Conservation (phyloP, 2,113 vertebrate species). For the Oriolus oriolus region DNA sequence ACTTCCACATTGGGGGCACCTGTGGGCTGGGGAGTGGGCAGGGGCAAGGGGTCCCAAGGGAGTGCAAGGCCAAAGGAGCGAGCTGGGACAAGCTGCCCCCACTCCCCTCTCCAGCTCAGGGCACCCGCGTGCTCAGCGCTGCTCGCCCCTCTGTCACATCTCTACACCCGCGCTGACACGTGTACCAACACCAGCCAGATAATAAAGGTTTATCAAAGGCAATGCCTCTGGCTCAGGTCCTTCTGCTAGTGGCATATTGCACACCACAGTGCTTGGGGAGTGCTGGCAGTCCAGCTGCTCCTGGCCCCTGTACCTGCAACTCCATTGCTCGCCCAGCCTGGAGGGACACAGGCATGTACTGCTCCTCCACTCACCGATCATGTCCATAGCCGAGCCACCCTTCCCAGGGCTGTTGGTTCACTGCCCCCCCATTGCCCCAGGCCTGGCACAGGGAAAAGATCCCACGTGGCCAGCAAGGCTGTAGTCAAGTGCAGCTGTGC, state of each 20-base stretch:
- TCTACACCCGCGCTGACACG: not conserved
- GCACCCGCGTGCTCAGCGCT: not conserved
- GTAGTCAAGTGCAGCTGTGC: not conserved
- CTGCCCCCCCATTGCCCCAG: fast-evolving
- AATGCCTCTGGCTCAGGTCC: not conserved
- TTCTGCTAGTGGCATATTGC: not conserved
- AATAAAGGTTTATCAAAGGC: constrained; percentile 52
- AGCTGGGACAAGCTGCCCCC: not conserved
- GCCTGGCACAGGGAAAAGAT: not conserved
- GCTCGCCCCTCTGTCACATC: not conserved
- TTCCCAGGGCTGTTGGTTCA: not conserved
- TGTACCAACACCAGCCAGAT: constrained; percentile 40
- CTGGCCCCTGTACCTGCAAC: not conserved
- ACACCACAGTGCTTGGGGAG: fast-evolving
- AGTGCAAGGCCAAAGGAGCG: not conserved
- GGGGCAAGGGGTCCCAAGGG: not conserved
- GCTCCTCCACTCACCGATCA: not conserved
- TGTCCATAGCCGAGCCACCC: not conserved
- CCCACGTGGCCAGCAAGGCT: fast-evolving
- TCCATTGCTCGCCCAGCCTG: fast-evolving
- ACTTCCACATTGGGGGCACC: not conserved
- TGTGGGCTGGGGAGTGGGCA: not conserved
- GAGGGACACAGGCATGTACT: fast-evolving
- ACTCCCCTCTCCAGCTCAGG: not conserved
- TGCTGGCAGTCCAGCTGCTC: not conserved